Conservation (phyloP, 1,140 invertebrate species). For the Scylla paramamosain region DNA sequence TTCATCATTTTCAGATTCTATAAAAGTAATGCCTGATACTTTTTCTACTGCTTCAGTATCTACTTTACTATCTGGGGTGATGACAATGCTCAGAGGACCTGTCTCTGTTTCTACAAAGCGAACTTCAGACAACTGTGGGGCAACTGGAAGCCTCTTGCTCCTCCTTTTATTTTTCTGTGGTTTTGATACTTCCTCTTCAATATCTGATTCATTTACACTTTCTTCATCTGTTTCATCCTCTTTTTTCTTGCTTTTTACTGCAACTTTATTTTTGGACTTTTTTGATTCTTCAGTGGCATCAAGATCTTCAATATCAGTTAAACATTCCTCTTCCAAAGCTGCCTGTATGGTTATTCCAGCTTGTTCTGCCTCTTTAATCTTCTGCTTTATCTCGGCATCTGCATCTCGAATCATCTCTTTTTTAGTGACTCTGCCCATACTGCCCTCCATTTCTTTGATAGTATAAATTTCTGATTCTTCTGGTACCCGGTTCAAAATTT, state of each 20-base stretch:
- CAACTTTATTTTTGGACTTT: slow-evolving; percentile 44
- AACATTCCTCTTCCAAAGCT: slow-evolving; percentile 50
- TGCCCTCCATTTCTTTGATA: slow-evolving; percentile 63
- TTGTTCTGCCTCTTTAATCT: slow-evolving; percentile 60
- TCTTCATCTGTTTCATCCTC: slow-evolving; percentile 72
- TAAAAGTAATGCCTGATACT: slow-evolving; percentile 71
- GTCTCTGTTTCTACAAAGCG: slow-evolving; percentile 73
- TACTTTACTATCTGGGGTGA: slow-evolving; percentile 68
- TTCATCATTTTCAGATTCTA: slow-evolving; percentile 73
- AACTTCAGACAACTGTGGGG: slow-evolving; percentile 70
- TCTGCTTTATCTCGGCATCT: slow-evolving; percentile 49
- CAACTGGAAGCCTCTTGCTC: slow-evolving; percentile 53
- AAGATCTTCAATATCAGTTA: slow-evolving; percentile 75
- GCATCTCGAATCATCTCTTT: slow-evolving; percentile 52
- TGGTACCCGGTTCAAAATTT: slow-evolving; percentile 55
- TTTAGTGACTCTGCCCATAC: slow-evolving; percentile 54
- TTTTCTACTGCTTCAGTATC: slow-evolving; percentile 47
- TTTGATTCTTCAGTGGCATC: slow-evolving; percentile 52
- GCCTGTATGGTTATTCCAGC: slow-evolving; percentile 63
- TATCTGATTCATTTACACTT: slow-evolving; percentile 71
- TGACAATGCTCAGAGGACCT: slow-evolving; percentile 75
- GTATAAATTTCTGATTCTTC: slow-evolving; percentile 65
- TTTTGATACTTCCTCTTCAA: slow-evolving; percentile 62
- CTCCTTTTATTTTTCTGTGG: slow-evolving; percentile 33
- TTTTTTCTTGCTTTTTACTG: slow-evolving; percentile 32